Conservation (phyloP, 2,113 vertebrate species). For the Labrus mixtus region DNA sequence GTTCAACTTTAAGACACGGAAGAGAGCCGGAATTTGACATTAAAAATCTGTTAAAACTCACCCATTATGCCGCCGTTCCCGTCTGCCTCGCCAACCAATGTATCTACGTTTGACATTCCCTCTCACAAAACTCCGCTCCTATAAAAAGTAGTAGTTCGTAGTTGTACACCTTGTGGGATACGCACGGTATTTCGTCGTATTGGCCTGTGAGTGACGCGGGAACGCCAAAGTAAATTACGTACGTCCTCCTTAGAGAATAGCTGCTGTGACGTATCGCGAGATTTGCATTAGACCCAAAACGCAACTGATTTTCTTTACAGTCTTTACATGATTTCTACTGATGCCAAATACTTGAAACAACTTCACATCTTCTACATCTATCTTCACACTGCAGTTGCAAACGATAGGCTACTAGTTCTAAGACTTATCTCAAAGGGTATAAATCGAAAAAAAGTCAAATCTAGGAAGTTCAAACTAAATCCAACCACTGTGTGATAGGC, state of each 20-base stretch:
- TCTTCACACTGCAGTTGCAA: not conserved
- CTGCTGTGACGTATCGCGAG: conserved; percentile 53
- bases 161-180: conserved; percentile 5
- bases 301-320: too few species aligned
- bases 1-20: not conserved
- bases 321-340: too few species aligned
- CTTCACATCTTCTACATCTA: too few species aligned
- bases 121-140: conserved; percentile 52
- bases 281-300: conserved; percentile 24
- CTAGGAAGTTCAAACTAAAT: too few species aligned
- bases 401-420: too few species aligned
- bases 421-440: too few species aligned
- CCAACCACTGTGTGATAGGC: too few species aligned
- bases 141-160: not conserved
- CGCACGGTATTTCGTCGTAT: conserved; percentile 64
- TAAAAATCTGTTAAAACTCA: conserved; percentile 49
- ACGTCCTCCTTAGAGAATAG: conserved; percentile 58
- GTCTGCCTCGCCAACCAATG: conserved; percentile 52
- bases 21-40: too few species aligned
- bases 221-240: conserved; percentile 18
- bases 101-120: conserved; percentile 71
- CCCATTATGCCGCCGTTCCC: conserved; percentile 77
- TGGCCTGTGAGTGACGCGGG: conserved; percentile 2
- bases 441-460: too few species aligned
- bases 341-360: not conserved